phyloP scores from a whole-genome alignment of 2,888 invertebrate genomes.

The Pherbina coryleti region DNA sequence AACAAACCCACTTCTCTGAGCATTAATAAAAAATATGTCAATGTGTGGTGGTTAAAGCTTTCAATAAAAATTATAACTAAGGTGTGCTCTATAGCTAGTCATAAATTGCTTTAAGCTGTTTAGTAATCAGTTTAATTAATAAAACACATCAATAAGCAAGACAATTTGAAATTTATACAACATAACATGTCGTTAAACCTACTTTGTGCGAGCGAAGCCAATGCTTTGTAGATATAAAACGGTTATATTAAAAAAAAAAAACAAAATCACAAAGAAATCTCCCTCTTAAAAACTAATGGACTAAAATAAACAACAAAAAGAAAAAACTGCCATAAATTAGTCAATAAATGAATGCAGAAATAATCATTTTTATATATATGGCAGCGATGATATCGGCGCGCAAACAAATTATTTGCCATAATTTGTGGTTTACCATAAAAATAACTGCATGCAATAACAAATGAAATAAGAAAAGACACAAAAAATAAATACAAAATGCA shows the following conservation, averaged over 20 bases:
- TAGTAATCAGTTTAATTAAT: too few species aligned
- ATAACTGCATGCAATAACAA: not conserved
- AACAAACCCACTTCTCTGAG: too few species aligned
- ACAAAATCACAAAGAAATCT: not conserved
- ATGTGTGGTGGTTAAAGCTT: too few species aligned
- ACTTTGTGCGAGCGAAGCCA: not conserved
- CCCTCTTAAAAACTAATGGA: not conserved
- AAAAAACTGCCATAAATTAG: conserved; percentile 37
- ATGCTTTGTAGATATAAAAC: not conserved
- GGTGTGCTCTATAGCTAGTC: too few species aligned
- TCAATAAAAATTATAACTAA: too few species aligned
- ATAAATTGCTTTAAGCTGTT: too few species aligned
- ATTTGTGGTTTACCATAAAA: conserved; percentile 30
- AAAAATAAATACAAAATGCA: conserved; percentile 5
- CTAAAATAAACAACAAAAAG: not conserved
- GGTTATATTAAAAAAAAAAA: not conserved
- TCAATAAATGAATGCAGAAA: conserved; percentile 39
- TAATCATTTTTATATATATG: conserved; percentile 32
- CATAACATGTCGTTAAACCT: not conserved
- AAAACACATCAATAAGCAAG: too few species aligned
- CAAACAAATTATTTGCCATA: conserved; percentile 38
- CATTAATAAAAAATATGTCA: too few species aligned
- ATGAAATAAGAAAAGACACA: not conserved
- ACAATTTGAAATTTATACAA: too few species aligned
- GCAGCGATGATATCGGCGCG: conserved; percentile 8